A percentile compares a stretch with the other conserved stretches of the same genome.
Conservation (phyloP, 2,797 vertebrate species). For the Synaphobranchus kaupii region DNA sequence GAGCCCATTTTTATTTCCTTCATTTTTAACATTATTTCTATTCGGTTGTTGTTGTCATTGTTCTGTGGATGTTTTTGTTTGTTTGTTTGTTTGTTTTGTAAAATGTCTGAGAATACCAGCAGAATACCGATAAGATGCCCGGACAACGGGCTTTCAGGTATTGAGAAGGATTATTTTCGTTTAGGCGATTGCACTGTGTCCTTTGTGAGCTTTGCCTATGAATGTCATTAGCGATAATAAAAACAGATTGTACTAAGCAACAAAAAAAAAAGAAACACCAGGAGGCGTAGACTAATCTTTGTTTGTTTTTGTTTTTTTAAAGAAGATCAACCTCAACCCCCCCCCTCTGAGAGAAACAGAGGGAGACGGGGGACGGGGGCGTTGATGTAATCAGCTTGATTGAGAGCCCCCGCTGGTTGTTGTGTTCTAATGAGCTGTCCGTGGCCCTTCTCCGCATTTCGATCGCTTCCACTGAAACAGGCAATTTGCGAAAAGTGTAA, state of each 20-base stretch:
- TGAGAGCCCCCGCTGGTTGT: neutral
- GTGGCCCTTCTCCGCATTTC: neutral
- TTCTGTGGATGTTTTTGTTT: neutral
- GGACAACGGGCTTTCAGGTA: neutral
- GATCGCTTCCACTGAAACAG: neutral
- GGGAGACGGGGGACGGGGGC: neutral
- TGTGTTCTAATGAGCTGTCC: neutral
- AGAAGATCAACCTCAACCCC: neutral
- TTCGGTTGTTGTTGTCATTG: conserved; percentile 24
- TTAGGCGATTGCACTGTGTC: conserved; percentile 29
- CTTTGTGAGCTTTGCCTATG: conserved; percentile 32
- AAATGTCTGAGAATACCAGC: conserved; percentile 3
- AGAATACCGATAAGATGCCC: neutral
- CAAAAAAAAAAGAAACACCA: neutral
- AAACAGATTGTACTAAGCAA: conserved; percentile 12
- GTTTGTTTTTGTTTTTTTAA: neutral
- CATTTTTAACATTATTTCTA: conserved; percentile 31
- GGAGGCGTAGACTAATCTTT: neutral
- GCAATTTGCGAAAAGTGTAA: neutral
- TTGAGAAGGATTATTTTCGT: conserved; percentile 15
- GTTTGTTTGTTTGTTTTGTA: neutral
- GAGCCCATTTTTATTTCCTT: conserved; percentile 23
- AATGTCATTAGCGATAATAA: conserved; percentile 27
- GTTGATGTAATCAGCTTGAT: neutral
- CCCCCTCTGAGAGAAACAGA: neutral